Evolutionary conservation across 2,797 vertebrate species (phyloP).

Genomic region (Chaetophractus vellerosus): DNA sequence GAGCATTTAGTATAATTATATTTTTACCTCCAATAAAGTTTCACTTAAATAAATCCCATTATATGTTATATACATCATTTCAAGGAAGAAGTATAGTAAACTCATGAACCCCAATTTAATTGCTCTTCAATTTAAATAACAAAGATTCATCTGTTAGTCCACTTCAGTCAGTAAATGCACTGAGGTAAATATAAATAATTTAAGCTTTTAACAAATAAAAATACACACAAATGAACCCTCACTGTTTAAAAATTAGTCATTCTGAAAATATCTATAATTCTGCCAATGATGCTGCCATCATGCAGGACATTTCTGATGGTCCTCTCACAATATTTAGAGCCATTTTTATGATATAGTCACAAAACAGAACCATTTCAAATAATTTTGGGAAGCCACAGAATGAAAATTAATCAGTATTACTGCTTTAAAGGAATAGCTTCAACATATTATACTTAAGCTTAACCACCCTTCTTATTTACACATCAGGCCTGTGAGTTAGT

Average conservation of each 20-base stretch:
- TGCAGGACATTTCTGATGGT: not conserved
- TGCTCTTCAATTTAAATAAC: conserved; percentile 56
- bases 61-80: conserved; percentile 52
- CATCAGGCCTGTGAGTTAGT: not conserved
- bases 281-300: not conserved
- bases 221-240: not conserved
- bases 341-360: conserved; percentile 32
- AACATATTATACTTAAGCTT: conserved; percentile 31
- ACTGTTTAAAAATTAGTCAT: conserved; percentile 39
- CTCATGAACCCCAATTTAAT: not conserved
- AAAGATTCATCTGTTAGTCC: not conserved
- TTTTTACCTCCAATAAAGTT: conserved; percentile 52
- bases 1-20: not conserved
- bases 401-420: conserved; percentile 1
- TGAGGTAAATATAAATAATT: conserved; percentile 8
- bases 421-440: conserved; percentile 22
- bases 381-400: not conserved
- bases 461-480: not conserved
- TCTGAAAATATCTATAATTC: conserved; percentile 14
- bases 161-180: not conserved
- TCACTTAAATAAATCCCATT: conserved; percentile 42
- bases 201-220: conserved; percentile 38
- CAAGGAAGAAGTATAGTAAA: not conserved
- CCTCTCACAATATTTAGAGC: not conserved
- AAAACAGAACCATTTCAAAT: conserved; percentile 14